Conservation (phyloP, 1,140 invertebrate genomes). For the Pogonus chalceus region DNA sequence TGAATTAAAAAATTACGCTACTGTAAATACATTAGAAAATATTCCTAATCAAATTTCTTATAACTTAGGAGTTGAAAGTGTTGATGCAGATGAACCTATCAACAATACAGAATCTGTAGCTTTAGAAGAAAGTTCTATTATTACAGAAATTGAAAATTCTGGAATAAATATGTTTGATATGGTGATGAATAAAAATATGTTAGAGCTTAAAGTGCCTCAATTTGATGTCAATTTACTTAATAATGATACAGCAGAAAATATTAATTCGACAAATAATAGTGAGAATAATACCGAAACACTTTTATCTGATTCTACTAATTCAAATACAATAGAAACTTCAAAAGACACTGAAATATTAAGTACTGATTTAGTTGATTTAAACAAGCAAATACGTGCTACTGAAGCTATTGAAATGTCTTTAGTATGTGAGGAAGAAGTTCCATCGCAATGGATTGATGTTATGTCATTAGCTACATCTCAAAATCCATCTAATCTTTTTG, state of each 20-base stretch:
- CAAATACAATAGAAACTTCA: background rate
- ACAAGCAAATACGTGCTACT: slow-evolving; percentile 34
- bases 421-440: slow-evolving; percentile 61
- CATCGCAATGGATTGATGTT: slow-evolving; percentile 60
- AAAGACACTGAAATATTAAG: slow-evolving; percentile 9
- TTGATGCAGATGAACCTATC: slow-evolving; percentile 29
- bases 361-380: slow-evolving; percentile 21
- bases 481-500: slow-evolving; percentile 41
- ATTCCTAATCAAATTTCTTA: slow-evolving; percentile 28
- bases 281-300: slow-evolving; percentile 14
- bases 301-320: background rate
- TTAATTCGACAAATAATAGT: background rate
- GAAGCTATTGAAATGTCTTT: slow-evolving; percentile 59
- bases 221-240: slow-evolving; percentile 2
- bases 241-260: background rate
- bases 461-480: slow-evolving; percentile 48
- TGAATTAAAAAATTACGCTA: slow-evolving; percentile 28
- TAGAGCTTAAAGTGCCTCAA: slow-evolving; percentile 27
- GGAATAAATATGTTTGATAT: slow-evolving; percentile 26
- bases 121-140: slow-evolving; percentile 30
- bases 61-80: slow-evolving; percentile 31
- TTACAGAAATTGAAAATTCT: slow-evolving; percentile 31
- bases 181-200: slow-evolving; percentile 12
- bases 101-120: slow-evolving; percentile 25
- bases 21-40: slow-evolving; percentile 30